Base-by-base conservation (phyloP, 1,140 invertebrate species). In the Steinernema khuongi region DNA sequence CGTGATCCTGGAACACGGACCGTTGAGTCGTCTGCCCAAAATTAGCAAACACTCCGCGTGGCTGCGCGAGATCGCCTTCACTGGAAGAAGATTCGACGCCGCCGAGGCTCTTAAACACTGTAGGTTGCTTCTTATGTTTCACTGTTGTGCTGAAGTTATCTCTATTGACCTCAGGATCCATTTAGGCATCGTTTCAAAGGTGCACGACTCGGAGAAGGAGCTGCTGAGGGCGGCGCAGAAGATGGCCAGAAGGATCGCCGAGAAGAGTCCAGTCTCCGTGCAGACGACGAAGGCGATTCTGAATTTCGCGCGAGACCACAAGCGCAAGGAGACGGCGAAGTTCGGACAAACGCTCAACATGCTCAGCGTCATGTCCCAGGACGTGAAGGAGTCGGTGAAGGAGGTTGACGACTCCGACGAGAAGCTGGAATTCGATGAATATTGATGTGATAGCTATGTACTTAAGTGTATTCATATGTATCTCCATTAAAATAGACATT, bases 231-330 rank as follows among this genome's bases (percentile, higher is more conserved):
- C 88, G 71, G 91, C 92, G 0, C 70, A 94, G 0, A 88, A 90
- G 31, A 72, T 93, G 70, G 95, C 94, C 29, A 88, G 89, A 80
- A 78, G 87, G 43, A 96, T 98, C 79, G 92, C 94, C 17, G 83
- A 81, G n/a, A 94, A 94, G 87, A 96, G 93, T 88, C 96, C 96
- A 7, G 91, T 97, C 30, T 95, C 94, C 1, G 91, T 97, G 17
- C 94, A 97, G 87, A 90, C 90, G 14, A 92, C 92, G 0, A 98
- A 98, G 86, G 86, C 89, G 69, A 91, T 74, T 60, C 50, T 60
- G 14, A 60, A 60, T 22, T 60, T 60, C 19, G 50, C 50, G 7
- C 11, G 50, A 2, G 50, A 60, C 50, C 50, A 60, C 7, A 60
- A 60, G 19, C 50, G 22, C 14, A 60, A 60, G 50, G 50, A 60